These are phyloP conservation scores for Theretra japonica DNA, from an alignment of 2,888 invertebrate genomes.

Conservation along the genomic window DNA sequence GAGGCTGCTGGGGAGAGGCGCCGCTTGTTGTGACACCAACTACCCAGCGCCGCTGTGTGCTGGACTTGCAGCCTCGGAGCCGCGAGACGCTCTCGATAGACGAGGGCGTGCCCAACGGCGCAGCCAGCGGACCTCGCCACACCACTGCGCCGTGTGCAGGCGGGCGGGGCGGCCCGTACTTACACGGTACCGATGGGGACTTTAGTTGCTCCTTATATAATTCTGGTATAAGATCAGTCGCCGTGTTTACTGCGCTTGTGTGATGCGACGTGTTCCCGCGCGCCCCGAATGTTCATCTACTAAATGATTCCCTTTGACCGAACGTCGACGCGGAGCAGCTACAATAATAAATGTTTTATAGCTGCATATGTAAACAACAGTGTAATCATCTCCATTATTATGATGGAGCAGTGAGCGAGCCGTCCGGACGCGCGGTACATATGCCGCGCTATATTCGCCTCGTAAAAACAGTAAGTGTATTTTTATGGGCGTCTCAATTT, in stretches of 20 bases:
- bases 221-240: not conserved
- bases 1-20: not conserved
- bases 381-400: slow-evolving; percentile 3
- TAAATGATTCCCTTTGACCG: not conserved
- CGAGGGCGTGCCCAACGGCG: not conserved
- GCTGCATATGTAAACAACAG: slow-evolving; percentile 15
- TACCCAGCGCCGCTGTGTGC: too few relatives aligned
- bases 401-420: not conserved
- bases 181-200: not conserved
- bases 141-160: not conserved
- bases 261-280: not conserved
- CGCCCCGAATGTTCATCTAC: not conserved
- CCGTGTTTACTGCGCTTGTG: not conserved
- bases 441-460: slow-evolving; percentile 3
- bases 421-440: not conserved
- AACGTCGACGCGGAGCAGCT: not conserved
- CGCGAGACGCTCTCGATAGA: not conserved
- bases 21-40: not conserved
- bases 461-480: slow-evolving; percentile 22
- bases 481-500: slow-evolving; percentile 12
- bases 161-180: not conserved
- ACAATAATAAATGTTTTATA: not conserved
- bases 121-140: not conserved
- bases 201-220: slow-evolving; percentile 21
- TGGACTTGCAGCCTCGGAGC: not conserved